These are phyloP conservation scores for Spialia ferax DNA, from an alignment of 2,888 invertebrate species.

Conservation along the genomic window DNA sequence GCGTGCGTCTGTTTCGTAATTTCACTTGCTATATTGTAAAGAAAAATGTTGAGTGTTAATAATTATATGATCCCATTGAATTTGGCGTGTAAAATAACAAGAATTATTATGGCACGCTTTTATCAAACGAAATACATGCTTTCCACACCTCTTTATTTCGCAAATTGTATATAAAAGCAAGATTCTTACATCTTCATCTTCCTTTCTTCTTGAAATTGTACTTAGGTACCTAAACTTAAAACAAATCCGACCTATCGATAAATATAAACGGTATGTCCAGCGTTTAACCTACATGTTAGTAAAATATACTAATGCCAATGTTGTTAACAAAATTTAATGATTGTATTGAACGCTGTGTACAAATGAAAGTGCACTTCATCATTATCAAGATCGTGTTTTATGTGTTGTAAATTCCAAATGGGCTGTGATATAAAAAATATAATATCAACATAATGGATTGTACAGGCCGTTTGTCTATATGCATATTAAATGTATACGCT, in stretches of 20 bases:
- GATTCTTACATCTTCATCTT: constrained; percentile 15
- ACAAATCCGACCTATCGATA: constrained; percentile 36
- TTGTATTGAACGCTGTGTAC: constrained; percentile 84
- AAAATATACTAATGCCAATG: constrained; percentile 59
- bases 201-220: constrained; percentile 27
- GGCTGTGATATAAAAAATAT: constrained; percentile 91
- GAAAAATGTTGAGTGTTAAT: no score
- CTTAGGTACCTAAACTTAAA: constrained; percentile 17
- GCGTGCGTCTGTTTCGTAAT: constrained; percentile 15
- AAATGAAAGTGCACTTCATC: constrained; percentile 85
- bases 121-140: constrained; percentile 17
- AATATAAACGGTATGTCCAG: constrained; percentile 63
- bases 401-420: constrained; percentile 91
- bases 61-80: not conserved
- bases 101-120: constrained; percentile 23
- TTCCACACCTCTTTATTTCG: constrained; percentile 5
- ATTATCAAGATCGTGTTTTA: constrained; percentile 80
- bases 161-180: constrained; percentile 35
- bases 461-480: constrained; percentile 90
- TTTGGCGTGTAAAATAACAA: constrained; percentile 20
- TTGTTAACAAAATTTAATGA: constrained; percentile 79
- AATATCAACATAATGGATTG: constrained; percentile 89
- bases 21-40: constrained; percentile 20
- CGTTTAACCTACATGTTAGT: constrained; percentile 70
- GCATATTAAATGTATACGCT: constrained; percentile 67